Conservation (phyloP, 2,797 vertebrate species). For the Simalia tracyae region DNA sequence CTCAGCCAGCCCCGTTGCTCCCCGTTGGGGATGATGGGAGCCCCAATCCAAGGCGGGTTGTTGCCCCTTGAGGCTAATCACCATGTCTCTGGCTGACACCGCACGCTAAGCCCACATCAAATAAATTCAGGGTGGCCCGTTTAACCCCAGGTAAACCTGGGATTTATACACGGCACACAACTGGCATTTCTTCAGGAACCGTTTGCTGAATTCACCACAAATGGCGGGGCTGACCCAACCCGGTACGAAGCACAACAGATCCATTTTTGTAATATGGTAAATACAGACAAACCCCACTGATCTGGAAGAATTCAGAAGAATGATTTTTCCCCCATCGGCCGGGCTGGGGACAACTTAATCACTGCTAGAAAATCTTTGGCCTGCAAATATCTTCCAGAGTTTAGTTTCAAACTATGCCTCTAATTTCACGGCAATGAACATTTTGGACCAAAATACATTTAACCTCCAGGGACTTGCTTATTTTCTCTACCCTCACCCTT, state of each 20-base stretch:
- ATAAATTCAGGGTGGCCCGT: neutral
- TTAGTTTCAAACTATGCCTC: no score
- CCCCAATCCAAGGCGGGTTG: neutral
- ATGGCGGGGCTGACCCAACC: no score
- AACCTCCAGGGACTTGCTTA: no score
- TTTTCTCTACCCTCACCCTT: no score
- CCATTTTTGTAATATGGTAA: neutral
- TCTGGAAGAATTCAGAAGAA: neutral
- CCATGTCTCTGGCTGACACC: neutral
- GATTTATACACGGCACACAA: neutral
- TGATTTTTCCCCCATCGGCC: no score
- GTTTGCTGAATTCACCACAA: neutral
- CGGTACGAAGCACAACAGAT: neutral
- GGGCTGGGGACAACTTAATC: no score
- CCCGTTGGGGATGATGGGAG: neutral
- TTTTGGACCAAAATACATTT: no score
- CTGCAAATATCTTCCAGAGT: no score
- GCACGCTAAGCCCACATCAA: neutral
- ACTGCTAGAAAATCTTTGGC: no score
- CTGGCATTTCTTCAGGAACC: neutral
- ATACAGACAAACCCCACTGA: neutral
- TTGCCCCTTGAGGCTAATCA: neutral
- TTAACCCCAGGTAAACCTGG: neutral
- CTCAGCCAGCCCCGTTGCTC: neutral
- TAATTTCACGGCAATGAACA: no score